Conservation (phyloP, 2,113 vertebrate genomes). For the Amazona guildingii region DNA sequence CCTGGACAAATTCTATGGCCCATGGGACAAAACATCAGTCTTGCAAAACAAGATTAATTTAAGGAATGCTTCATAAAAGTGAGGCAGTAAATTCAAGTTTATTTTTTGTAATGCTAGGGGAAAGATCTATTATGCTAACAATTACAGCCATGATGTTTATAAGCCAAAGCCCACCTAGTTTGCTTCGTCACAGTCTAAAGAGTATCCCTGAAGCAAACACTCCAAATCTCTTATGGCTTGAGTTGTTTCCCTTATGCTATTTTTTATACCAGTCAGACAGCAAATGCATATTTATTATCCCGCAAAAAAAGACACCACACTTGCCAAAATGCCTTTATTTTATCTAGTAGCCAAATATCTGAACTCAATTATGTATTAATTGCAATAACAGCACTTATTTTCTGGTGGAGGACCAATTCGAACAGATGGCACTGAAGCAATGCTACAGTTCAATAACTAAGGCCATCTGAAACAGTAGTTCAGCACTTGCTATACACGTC, state of each 20-base stretch:
- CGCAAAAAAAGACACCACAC: neutral
- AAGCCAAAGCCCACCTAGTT: neutral
- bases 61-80: neutral
- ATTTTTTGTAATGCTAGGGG: neutral
- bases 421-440: neutral
- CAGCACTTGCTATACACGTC: neutral
- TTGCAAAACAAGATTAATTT: neutral
- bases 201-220: neutral
- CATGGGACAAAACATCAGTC: neutral
- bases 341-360: neutral
- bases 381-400: neutral
- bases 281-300: neutral
- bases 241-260: neutral
- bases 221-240: neutral
- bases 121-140: neutral
- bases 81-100: neutral
- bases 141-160: neutral
- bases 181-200: neutral
- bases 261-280: neutral
- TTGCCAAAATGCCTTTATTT: neutral
- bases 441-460: neutral
- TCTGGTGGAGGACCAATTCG: neutral
- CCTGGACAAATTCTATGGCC: neutral
- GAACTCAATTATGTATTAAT: neutral
- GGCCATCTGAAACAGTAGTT: neutral